Percentiles rank a stretch among this genome's conserved stretches.
These are phyloP conservation scores for Festucalex cinctus DNA, from an alignment of 2,113 vertebrate genomes.

Conservation along the genomic window DNA sequence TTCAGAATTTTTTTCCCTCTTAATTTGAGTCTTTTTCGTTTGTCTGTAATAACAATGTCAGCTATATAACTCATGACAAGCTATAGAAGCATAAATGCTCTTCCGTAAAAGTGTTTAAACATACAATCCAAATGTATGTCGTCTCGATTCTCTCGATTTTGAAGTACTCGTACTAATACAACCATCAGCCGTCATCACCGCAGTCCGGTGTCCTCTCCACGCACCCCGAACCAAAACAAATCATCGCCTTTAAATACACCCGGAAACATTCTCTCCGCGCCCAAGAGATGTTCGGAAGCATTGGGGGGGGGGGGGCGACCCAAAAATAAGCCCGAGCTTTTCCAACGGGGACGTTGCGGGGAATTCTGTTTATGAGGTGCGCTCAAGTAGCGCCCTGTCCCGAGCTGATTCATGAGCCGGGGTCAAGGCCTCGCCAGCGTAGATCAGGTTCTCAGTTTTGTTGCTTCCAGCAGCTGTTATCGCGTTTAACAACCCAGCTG, in stretches of 20 bases:
- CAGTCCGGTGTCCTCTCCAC: background rate
- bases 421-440: slow-evolving; percentile 52
- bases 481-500: slow-evolving; percentile 55
- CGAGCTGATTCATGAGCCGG: slow-evolving; percentile 51
- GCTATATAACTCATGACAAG: too few relatives aligned
- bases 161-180: background rate
- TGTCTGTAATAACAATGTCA: too few relatives aligned
- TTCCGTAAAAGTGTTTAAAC: background rate
- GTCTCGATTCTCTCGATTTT: background rate
- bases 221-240: slow-evolving; percentile 4
- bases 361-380: slow-evolving; percentile 35
- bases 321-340: slow-evolving; percentile 41
- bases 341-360: slow-evolving; percentile 15
- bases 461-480: slow-evolving; percentile 69
- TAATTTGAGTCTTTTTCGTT: too few relatives aligned
- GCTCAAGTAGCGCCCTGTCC: slow-evolving; percentile 48
- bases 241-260: slow-evolving; percentile 44
- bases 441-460: slow-evolving; percentile 67
- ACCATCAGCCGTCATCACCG: background rate
- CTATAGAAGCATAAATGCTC: background rate
- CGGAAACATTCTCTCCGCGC: slow-evolving; percentile 19
- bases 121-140: background rate
- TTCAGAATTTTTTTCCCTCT: too few relatives aligned
- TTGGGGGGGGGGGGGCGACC: slow-evolving; percentile 11
- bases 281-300: slow-evolving; percentile 21